phyloP scores from a whole-genome alignment of 2,888 invertebrate genomes.

The Antheraea yamamai region DNA sequence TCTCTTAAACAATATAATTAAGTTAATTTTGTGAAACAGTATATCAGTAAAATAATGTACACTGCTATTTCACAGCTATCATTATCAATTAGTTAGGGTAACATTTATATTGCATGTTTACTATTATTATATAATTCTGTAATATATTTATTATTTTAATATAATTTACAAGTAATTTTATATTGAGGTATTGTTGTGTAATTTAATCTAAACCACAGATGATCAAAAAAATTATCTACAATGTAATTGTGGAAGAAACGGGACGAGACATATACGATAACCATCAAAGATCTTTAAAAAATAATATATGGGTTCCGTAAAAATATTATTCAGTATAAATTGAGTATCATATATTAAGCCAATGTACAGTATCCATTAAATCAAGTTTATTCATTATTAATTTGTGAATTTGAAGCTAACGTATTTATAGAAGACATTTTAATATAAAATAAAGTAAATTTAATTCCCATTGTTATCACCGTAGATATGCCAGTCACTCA shows the following conservation, averaged over 20 bases:
- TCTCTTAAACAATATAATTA: neutral
- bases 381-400: neutral
- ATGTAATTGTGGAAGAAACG: neutral
- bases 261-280: neutral
- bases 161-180: neutral
- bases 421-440: neutral
- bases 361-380: neutral
- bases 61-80: neutral
- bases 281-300: neutral
- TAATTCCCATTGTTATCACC: neutral
- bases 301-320: neutral
- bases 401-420: neutral
- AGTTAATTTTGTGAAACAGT: neutral
- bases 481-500: neutral
- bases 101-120: neutral
- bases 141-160: neutral
- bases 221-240: neutral
- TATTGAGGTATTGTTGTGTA: conserved; percentile 6
- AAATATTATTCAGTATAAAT: neutral
- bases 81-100: neutral
- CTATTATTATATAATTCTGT: neutral
- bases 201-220: neutral
- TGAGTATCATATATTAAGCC: neutral
- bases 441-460: neutral
- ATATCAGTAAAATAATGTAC: no score